phyloP scores from a whole-genome alignment of 2,888 invertebrate species.

The Mylabris sibirica region DNA sequence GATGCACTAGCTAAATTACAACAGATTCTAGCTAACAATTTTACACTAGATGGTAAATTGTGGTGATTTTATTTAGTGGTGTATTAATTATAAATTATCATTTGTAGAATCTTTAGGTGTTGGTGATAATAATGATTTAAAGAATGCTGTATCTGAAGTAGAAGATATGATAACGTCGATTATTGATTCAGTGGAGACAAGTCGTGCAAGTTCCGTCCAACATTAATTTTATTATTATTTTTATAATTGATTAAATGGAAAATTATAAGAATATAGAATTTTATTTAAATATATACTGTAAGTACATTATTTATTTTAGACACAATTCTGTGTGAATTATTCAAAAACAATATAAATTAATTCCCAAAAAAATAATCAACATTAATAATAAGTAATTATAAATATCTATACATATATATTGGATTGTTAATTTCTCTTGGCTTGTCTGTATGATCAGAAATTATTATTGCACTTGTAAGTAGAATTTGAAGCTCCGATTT shows the following conservation, averaged over 20 bases:
- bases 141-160: conserved; percentile 74
- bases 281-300: neutral
- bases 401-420: conserved; percentile 4
- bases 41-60: conserved; percentile 68
- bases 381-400: conserved; percentile 2
- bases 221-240: conserved; percentile 16
- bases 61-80: neutral
- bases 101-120: conserved; percentile 62
- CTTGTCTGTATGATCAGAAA: neutral
- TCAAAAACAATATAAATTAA: conserved; percentile 11
- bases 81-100: neutral
- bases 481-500: neutral
- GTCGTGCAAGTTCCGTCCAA: conserved; percentile 58
- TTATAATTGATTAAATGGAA: neutral
- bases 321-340: neutral
- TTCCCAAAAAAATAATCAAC: conserved; percentile 14
- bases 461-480: conserved; percentile 10
- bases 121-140: conserved; percentile 72
- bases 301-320: conserved; percentile 10
- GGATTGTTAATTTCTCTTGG: neutral
- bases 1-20: conserved; percentile 74
- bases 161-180: conserved; percentile 73
- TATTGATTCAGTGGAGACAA: conserved; percentile 72
- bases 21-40: conserved; percentile 75
- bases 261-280: neutral